Base-by-base conservation (phyloP, 2,113 vertebrate genomes). In the Aphyosemion australe region DNA sequence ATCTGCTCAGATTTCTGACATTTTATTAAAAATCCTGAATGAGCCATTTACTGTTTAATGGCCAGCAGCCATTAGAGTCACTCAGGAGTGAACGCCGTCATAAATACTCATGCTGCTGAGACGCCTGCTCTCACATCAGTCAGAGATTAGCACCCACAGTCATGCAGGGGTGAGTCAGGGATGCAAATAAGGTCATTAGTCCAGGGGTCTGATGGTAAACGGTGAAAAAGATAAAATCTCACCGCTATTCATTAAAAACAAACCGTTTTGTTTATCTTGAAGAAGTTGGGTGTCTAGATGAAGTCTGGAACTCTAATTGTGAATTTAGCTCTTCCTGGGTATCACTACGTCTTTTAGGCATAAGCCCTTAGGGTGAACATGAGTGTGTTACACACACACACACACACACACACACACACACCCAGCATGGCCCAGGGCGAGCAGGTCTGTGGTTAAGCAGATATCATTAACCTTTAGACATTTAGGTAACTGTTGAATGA, bases 11-110 rank as follows among this genome's bases (percentile, higher is more conserved):
- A 67, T 74, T 78, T 63, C 94, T 94, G 94, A 94, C 93, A 94
- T 94, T 96, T 94, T 95, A 96, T 96, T 96, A 95, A 96, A 95
- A 96, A 92, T 93, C 94, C 94, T 95, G 94, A 93, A 96, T 93
- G 95, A 96, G 93, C 94, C 95, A 95, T 96, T 97, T 96, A 97
- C 94, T 92, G 89, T 95, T 95, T 97, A 97, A 96, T 96, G 94
- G 94, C 94, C 93, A 93, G 93, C 93, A 94, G 94, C 94, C 94
- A 95, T 97, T 95, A 96, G 94, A 95, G 95, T 95, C 95, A 75
- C 82, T 89, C 82, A 94, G 94, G 93, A 95, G 95, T 94, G 93
- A 96, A 96, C 94, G 93, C 94, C 81, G 80, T 69, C 74, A 88
- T 83, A 86, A 87, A 83, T 69, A 88, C 53, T 60, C 64, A 54